These are phyloP conservation scores for Nothoprocta pentlandii DNA, from an alignment of 2,113 vertebrate species.

Conservation along the genomic window DNA sequence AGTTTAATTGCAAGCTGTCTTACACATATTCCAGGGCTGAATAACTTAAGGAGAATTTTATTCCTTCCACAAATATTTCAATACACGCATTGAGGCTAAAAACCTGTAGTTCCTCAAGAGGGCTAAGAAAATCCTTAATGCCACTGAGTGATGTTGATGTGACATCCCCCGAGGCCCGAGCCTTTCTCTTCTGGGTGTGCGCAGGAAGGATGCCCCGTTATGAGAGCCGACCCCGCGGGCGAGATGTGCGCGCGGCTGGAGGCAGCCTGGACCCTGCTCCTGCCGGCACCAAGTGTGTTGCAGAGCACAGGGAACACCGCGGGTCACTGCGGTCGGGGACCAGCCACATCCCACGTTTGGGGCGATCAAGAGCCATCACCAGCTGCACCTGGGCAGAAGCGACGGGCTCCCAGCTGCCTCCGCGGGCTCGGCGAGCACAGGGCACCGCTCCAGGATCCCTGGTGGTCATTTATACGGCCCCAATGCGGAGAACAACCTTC, in stretches of 20 bases:
- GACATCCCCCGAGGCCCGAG: background rate
- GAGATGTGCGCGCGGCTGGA: too few species aligned
- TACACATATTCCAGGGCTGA: background rate
- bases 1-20: conserved; percentile 55
- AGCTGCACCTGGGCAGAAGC: background rate
- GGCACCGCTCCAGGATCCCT: conserved; percentile 21
- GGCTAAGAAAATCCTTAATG: background rate
- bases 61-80: background rate
- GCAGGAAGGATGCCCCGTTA: too few species aligned
- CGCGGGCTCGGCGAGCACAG: background rate
- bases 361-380: background rate
- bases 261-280: rapidly evolving
- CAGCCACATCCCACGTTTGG: rapidly evolving
- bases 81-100: background rate
- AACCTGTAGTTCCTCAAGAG: background rate
- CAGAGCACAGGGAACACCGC: background rate
- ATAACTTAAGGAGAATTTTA: conserved; percentile 35
- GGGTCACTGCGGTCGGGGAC: background rate
- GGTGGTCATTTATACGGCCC: background rate
- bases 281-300: background rate
- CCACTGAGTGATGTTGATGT: background rate
- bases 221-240: too few species aligned
- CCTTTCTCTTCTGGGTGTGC: background rate
- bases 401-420: background rate
- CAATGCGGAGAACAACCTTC: background rate